Evolutionary conservation across 2,797 vertebrate species (phyloP).

Genomic region (Petrocephalus schoutedeni): DNA sequence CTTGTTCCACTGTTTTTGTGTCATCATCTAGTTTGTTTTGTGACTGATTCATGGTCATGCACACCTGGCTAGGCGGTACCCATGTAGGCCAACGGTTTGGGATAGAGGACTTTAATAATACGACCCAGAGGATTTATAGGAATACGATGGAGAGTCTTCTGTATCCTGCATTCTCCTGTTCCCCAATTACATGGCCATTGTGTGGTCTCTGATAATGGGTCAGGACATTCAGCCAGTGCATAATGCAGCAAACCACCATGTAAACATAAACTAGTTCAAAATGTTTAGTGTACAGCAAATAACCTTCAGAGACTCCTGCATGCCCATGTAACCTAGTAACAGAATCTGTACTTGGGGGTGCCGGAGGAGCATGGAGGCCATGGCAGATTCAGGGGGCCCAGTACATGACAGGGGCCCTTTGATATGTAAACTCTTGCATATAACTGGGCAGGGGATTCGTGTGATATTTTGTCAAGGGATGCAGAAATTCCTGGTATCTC

Average conservation of each 20-base stretch:
- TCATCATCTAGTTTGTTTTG: neutral
- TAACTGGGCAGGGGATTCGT: neutral
- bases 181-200: neutral
- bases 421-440: neutral
- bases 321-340: neutral
- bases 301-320: neutral
- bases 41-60: neutral
- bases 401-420: neutral
- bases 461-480: neutral
- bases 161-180: neutral
- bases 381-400: neutral
- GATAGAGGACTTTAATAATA: neutral
- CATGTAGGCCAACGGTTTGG: neutral
- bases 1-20: neutral
- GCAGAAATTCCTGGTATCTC: neutral
- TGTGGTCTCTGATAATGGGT: neutral
- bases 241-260: neutral
- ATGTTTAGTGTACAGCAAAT: neutral
- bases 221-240: neutral
- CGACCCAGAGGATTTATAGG: neutral
- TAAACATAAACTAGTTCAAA: neutral
- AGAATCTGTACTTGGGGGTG: neutral
- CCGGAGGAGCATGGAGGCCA: neutral
- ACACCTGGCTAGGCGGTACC: neutral
- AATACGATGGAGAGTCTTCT: neutral